Percentiles rank a stretch among this genome's conserved stretches.
Evolutionary conservation across 2,113 vertebrate species (phyloP).

Genomic region (Leucoraja erinaceus): DNA sequence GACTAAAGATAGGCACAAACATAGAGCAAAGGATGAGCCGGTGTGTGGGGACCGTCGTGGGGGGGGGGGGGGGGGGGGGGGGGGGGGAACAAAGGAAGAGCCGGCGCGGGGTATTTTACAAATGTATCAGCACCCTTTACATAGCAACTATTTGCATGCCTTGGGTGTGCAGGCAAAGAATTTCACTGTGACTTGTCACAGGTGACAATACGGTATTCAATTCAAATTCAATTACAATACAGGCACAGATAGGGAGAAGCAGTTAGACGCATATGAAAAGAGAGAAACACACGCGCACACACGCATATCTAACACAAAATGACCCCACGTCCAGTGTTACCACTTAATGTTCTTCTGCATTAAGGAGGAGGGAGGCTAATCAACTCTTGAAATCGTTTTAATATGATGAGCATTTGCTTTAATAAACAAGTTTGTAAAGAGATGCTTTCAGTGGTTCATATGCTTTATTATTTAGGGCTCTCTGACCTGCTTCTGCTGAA

Average conservation of each 20-base stretch:
- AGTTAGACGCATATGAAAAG: background rate
- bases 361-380: constrained; percentile 22
- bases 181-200: too few species aligned
- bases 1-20: too few species aligned
- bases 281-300: background rate
- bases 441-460: background rate
- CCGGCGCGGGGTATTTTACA: too few species aligned
- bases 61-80: too few species aligned
- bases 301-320: background rate
- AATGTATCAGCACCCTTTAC: too few species aligned
- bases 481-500: background rate
- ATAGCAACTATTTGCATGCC: too few species aligned
- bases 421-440: constrained; percentile 17
- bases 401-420: background rate
- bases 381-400: constrained; percentile 28
- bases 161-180: too few species aligned
- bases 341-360: constrained; percentile 1
- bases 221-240: background rate
- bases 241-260: background rate
- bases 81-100: too few species aligned
- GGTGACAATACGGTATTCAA: too few species aligned
- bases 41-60: too few species aligned
- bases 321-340: background rate
- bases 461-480: background rate
- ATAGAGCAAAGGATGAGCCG: too few species aligned